phyloP scores from a whole-genome alignment of 2,888 invertebrate species.

The Pollenia angustigena region DNA sequence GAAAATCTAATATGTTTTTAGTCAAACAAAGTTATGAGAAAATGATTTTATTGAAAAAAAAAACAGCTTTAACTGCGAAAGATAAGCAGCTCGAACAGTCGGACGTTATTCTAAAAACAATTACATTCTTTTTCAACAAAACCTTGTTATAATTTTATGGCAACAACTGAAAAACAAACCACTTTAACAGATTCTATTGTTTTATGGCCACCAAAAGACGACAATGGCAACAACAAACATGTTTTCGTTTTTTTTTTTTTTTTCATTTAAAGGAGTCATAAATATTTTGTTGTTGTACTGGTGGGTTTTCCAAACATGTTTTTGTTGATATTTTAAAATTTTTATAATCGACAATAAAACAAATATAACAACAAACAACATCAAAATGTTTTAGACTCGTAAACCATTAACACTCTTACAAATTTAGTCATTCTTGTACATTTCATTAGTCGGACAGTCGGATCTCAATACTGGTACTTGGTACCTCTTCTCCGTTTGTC shows the following conservation, averaged over 20 bases:
- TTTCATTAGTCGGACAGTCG: background rate
- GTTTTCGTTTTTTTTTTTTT: background rate
- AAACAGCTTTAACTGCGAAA: conserved; percentile 8
- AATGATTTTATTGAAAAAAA: no score
- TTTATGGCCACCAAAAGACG: conserved; percentile 44
- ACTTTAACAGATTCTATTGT: conserved; percentile 48
- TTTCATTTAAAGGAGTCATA: conserved; percentile 25
- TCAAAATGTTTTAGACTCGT: conserved; percentile 23
- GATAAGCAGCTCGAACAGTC: background rate
- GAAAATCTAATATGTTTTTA: no score
- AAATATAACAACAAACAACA: conserved; percentile 24
- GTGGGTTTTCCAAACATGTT: background rate
- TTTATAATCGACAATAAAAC: conserved; percentile 41
- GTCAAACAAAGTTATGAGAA: no score
- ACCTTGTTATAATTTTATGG: conserved; percentile 39
- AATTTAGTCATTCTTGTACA: conserved; percentile 9
- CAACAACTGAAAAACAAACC: conserved; percentile 21
- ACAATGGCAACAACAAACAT: conserved; percentile 39
- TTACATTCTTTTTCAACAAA: conserved; percentile 28
- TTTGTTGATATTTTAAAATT: conserved; percentile 11
- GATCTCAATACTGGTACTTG: conserved; percentile 1
- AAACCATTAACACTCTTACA: conserved; percentile 47
- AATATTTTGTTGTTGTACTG: background rate
- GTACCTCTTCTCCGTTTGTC: conserved; percentile 15
- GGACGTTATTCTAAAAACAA: conserved; percentile 11